Evolutionary conservation across 2,113 vertebrate genomes (phyloP), one percentile per base, ranked within the genome.

Genomic region (Ceyx melanurus): DNA sequence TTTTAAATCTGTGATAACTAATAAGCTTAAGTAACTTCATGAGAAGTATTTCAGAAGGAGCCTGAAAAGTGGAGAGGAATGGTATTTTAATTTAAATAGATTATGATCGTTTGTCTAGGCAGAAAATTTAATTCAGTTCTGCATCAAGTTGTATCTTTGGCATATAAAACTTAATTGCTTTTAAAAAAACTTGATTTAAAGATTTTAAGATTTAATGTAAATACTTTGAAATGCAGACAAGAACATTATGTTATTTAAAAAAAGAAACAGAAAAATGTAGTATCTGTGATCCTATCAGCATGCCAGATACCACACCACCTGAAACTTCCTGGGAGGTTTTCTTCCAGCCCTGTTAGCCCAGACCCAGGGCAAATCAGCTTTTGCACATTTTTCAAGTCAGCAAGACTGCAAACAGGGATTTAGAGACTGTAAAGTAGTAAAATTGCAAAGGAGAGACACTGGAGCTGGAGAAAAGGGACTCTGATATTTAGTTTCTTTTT

Each of bases 401-500:
- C 82, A 73, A 75, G 80, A 31, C 75, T 91, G 68, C 75, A 89
- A 78, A 84, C 62, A 80, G 86, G 73, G 78, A 68, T 88, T 87
- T 74, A 75, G 89, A 72, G 79, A 25, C 80, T 76, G 82, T 67
- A 26, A 94, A 89, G 90, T 16, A 71, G 85, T 92, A n/a, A 92
- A 93, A 66, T 64, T 64, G 68, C 57, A 26, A 91, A 80, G 80
- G 85, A 84, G n/a, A 90, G 88, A 92, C 87, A 62, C 53, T 88
- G 79, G 53, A 40, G 42, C 57, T 92, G 82, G 77, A 88, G 88
- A 53, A 57, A 48, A 53, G 75, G 87, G 89, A 91, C 60, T 89
- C 70, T 71, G 74, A 83, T 95, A 87, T 93, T 95, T 91, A 79
- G 94, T 95, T 96, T 97, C 94, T 96, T 95, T 96, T 95, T 93